Percentiles rank a stretch among this genome's conserved stretches.
Conservation (phyloP, 1,140 invertebrate species). For the Camponotus vicinus region DNA sequence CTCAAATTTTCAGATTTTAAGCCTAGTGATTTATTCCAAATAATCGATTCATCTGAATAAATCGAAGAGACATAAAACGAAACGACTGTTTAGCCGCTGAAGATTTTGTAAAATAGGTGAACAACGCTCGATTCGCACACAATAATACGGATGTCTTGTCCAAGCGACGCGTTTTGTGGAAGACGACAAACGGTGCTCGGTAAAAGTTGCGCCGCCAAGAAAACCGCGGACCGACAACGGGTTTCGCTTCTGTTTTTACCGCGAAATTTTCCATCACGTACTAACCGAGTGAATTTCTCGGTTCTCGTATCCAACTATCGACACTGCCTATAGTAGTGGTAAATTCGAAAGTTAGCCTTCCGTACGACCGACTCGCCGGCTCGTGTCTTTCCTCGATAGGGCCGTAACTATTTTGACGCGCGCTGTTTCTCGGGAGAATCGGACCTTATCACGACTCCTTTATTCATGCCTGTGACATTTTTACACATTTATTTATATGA, state of each 20-base stretch:
- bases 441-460: not conserved
- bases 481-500: not conserved
- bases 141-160: not conserved
- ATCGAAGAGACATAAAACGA: not conserved
- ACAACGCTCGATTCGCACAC: not conserved
- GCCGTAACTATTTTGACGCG: slow-evolving; percentile 66
- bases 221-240: slow-evolving; percentile 30
- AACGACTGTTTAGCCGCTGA: no score
- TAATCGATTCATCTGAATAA: not conserved
- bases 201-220: slow-evolving; percentile 49
- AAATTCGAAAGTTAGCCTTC: slow-evolving; percentile 83
- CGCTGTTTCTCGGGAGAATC: not conserved
- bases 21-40: not conserved
- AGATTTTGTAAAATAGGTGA: slow-evolving; percentile 6
- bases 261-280: slow-evolving; percentile 78
- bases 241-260: slow-evolving; percentile 66
- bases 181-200: slow-evolving; percentile 47
- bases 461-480: not conserved
- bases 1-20: not conserved
- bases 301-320: slow-evolving; percentile 63
- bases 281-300: slow-evolving; percentile 80
- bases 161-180: slow-evolving; percentile 18
- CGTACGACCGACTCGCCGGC: slow-evolving; percentile 69
- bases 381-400: slow-evolving; percentile 76
- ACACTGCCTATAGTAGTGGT: slow-evolving; percentile 70